phyloP scores from a whole-genome alignment of 1,140 invertebrate genomes.

The Euura lappo region DNA sequence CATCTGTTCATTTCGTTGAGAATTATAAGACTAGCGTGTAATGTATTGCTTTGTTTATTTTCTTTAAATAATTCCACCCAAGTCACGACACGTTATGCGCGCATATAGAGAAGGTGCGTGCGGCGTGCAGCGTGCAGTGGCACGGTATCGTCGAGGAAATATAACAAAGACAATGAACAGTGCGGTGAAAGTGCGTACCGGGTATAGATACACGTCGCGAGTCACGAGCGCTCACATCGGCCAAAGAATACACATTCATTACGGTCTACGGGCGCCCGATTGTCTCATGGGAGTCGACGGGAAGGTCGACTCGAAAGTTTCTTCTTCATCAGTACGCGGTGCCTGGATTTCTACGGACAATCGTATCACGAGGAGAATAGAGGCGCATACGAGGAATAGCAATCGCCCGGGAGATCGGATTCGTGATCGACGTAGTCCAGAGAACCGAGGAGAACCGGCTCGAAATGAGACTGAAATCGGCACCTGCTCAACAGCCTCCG shows the following conservation, averaged over 20 bases:
- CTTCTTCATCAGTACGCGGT: neutral
- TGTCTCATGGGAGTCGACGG: neutral
- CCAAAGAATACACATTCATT: neutral
- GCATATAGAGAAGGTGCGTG: neutral
- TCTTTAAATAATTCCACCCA: too few species aligned
- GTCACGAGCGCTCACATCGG: neutral
- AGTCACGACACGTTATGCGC: neutral
- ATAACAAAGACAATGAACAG: neutral
- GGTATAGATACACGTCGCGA: neutral
- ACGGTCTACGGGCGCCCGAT: neutral
- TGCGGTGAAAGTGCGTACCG: neutral
- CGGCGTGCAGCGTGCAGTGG: neutral
- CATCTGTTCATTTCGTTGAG: neutral
- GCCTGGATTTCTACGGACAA: too few species aligned
- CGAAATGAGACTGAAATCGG: too few species aligned
- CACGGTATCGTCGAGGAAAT: neutral
- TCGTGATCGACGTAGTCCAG: too few species aligned
- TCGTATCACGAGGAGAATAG: too few species aligned
- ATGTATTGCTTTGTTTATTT: neutral
- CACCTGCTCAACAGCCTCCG: too few species aligned
- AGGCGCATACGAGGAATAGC: too few species aligned
- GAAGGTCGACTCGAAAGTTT: slow-evolving; percentile 2
- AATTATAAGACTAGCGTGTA: neutral
- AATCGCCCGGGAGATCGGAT: too few species aligned
- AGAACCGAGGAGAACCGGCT: too few species aligned